Evolutionary conservation across 1,140 invertebrate species (phyloP).

Genomic region (Monochamus saltuarius): DNA sequence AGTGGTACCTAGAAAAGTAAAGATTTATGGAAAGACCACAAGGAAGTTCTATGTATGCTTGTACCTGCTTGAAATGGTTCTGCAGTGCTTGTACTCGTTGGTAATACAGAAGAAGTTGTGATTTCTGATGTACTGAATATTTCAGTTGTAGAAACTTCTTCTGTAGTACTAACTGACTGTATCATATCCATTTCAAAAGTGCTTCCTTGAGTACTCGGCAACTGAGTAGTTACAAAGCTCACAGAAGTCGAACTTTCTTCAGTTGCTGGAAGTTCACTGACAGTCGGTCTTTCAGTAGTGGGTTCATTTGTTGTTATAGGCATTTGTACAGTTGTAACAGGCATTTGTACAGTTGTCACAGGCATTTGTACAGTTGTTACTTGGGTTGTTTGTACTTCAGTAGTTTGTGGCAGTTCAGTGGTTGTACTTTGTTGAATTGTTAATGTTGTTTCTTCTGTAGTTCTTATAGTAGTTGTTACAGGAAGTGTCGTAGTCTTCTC

Average conservation of each 20-base stretch:
- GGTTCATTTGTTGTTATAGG: neutral
- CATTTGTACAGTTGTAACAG: neutral
- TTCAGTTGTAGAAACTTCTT: neutral
- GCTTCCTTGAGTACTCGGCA: neutral
- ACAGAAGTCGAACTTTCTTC: neutral
- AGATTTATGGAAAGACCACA: too few species aligned
- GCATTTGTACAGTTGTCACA: neutral
- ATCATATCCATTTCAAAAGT: neutral
- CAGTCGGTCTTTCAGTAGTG: neutral
- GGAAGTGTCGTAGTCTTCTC: slow-evolving; percentile 16
- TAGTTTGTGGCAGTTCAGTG: slow-evolving; percentile 16
- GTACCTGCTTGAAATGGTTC: neutral
- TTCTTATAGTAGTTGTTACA: slow-evolving; percentile 21
- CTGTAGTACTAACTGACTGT: neutral
- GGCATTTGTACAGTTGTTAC: neutral
- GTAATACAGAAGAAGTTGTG: neutral
- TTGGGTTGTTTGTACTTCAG: neutral
- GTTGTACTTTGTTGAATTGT: slow-evolving; percentile 4
- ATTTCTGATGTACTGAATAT: neutral
- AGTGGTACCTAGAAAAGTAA: too few species aligned
- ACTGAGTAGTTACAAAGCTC: neutral
- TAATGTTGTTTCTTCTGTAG: slow-evolving; percentile 11
- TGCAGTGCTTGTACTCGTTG: neutral
- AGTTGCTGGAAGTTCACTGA: neutral
- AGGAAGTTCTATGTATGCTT: neutral